These are phyloP conservation scores for Drosophila fulvimacula DNA, from an alignment of 2,888 invertebrate species.

Conservation along the genomic window DNA sequence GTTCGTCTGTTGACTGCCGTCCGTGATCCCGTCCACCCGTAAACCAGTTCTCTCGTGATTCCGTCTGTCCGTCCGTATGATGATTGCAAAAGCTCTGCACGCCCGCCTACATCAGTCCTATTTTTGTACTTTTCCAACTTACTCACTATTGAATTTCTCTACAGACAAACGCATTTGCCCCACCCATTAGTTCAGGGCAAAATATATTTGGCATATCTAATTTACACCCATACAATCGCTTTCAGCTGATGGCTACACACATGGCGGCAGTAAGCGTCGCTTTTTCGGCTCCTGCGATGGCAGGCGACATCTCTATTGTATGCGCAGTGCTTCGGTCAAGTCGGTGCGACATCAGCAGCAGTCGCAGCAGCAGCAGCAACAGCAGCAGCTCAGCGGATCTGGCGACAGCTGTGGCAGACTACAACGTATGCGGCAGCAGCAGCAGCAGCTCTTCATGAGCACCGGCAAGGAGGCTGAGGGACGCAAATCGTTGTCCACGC, in stretches of 20 bases:
- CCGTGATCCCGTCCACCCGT: background rate
- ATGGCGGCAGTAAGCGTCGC: constrained; percentile 66
- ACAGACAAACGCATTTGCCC: too few relatives aligned
- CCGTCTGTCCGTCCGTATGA: background rate
- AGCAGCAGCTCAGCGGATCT: constrained; percentile 16
- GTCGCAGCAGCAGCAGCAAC: constrained; percentile 17
- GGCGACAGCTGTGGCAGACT: constrained; percentile 57
- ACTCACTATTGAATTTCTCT: too few relatives aligned
- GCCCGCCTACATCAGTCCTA: too few relatives aligned
- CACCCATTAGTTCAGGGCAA: too few relatives aligned
- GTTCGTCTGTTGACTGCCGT: too few relatives aligned
- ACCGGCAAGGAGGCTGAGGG: constrained; percentile 56
- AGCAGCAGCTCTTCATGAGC: constrained; percentile 50
- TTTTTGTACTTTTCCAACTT: too few relatives aligned
- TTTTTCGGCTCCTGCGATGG: constrained; percentile 64
- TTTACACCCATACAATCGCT: too few relatives aligned
- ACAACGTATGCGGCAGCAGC: constrained; percentile 53
- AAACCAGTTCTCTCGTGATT: background rate
- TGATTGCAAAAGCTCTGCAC: too few relatives aligned
- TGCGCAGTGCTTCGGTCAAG: constrained; percentile 76
- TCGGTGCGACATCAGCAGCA: constrained; percentile 64
- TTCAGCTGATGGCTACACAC: constrained; percentile 55
- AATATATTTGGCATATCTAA: too few relatives aligned
- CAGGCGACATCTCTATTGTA: constrained; percentile 74
- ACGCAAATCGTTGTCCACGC: constrained; percentile 69